These are phyloP conservation scores for Rhizomys pruinosus DNA, from an alignment of 2,113 vertebrate species.

Conservation along the genomic window DNA sequence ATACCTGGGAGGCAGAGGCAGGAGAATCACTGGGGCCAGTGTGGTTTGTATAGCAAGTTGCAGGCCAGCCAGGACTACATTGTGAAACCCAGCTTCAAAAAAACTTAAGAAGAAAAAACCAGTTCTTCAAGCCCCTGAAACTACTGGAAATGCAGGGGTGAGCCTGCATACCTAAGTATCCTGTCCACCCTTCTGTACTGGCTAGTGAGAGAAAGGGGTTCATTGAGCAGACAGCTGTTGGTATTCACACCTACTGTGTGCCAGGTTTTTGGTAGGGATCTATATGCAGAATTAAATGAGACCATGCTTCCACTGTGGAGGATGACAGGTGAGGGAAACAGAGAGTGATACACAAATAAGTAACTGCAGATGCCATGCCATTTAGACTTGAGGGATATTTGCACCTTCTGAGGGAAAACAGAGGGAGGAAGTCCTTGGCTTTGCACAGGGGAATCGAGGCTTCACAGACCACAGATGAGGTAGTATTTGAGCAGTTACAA, in stretches of 20 bases:
- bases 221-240: slow-evolving; percentile 15
- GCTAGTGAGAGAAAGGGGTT: slow-evolving; percentile 20
- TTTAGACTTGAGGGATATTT: slow-evolving; percentile 14
- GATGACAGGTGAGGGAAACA: background rate
- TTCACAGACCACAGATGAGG: background rate
- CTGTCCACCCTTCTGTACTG: background rate
- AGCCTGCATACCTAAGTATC: background rate
- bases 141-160: slow-evolving; percentile 3
- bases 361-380: background rate
- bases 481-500: slow-evolving; percentile 23
- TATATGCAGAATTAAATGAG: slow-evolving; percentile 5
- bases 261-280: background rate
- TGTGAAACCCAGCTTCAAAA: background rate
- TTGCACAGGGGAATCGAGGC: background rate
- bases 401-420: background rate
- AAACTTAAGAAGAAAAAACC: background rate
- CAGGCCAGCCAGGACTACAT: background rate
- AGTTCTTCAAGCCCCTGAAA: background rate
- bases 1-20: background rate
- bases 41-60: too few species aligned
- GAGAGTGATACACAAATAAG: background rate
- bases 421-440: background rate
- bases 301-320: background rate
- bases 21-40: background rate
- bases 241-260: slow-evolving; percentile 17